Percentiles rank a stretch among this genome's conserved stretches.
These are phyloP conservation scores for Macaca mulatta DNA, from an alignment of 2,113 vertebrate species.

Conservation along the genomic window DNA sequence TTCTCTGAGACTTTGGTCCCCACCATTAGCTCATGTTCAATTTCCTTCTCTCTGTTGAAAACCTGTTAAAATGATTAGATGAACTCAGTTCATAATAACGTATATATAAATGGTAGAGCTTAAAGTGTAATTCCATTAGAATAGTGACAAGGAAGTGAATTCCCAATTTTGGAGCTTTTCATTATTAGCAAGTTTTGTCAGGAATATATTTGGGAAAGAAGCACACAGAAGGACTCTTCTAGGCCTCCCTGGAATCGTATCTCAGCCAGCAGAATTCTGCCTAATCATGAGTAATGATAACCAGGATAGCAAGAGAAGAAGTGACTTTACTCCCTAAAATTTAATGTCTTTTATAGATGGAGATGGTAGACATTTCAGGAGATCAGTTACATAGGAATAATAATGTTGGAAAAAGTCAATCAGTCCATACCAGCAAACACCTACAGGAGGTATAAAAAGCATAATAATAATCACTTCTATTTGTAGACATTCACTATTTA, in stretches of 20 bases:
- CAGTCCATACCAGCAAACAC: not conserved
- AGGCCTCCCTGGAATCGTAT: not conserved
- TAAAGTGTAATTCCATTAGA: not conserved
- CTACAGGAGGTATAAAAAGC: not conserved
- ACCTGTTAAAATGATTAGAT: not conserved
- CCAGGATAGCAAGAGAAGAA: not conserved
- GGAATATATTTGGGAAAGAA: not conserved
- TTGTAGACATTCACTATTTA: not conserved
- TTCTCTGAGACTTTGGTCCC: not conserved
- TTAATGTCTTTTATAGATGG: not conserved
- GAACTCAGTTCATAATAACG: not conserved
- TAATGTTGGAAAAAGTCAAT: not conserved
- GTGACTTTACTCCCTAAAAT: not conserved
- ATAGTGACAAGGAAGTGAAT: not conserved
- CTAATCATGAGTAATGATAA: not conserved
- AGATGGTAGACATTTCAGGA: not conserved
- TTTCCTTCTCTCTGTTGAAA: not conserved
- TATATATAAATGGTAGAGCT: not conserved
- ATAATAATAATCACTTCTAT: not conserved
- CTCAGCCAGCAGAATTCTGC: not conserved
- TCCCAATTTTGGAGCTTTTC: not conserved
- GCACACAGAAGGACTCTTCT: not conserved
- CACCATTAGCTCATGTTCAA: not conserved
- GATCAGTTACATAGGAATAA: not conserved
- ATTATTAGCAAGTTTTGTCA: not conserved